Base-by-base conservation (phyloP, 2,888 invertebrate species). In the Spilarctia lutea region DNA sequence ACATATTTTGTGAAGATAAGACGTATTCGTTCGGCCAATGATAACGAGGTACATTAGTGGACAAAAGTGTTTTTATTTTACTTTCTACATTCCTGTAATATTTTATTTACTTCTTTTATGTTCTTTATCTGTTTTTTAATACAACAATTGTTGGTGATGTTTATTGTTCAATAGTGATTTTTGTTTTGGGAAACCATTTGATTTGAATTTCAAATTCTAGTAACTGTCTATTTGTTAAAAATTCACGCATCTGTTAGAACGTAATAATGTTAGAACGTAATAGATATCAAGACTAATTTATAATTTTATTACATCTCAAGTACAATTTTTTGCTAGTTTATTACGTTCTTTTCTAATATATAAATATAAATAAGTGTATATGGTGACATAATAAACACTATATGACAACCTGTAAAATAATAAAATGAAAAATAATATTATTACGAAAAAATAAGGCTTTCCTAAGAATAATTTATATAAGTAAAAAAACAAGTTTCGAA, bases 1-100 rank as follows among this genome's bases (percentile, higher is more conserved):
- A 83, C 85, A 84, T n/a, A n/a, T n/a, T 68, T 83, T 76, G 67
- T 85, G 75, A 83, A 78, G 48, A 39, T 18, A 63, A 42, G 63
- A 7, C 48, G 48, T 71, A 63, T 45, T 71, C 20, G 13, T 20
- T 45, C 52, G 48, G 11, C 63, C 13, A 35, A 30, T 30, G 24
- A 42, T 24, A 20, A 39, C 66, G 33, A 56, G 48, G 20, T 63
- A 35, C 35, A 52, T 35, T 71, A 52, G 20, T 67, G 63, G 42
- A 52, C 52, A 65, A 48, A 72, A 75, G 65, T 75, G 71, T 33
- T 73, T 30, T 2, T 27, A 56, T 10, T 68, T 33, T 48, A 60
- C 13, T 72, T 66, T 72, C 8, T 27, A 27, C 67, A 72, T 72
- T 71, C 48, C 30, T 27, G 39, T 63, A 39, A 42, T 39, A 42